These are phyloP conservation scores for Tachysurus vachellii DNA, from an alignment of 2,113 vertebrate genomes.

Conservation along the genomic window DNA sequence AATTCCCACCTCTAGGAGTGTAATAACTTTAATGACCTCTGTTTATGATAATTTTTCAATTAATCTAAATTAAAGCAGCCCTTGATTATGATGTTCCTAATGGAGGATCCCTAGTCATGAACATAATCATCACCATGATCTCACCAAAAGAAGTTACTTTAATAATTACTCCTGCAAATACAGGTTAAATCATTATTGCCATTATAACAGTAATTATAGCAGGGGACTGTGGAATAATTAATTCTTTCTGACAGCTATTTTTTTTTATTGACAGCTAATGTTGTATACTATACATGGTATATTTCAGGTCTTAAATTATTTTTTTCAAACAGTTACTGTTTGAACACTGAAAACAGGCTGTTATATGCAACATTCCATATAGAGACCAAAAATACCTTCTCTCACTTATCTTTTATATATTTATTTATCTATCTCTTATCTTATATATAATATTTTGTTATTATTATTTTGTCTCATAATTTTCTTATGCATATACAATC, in stretches of 20 bases:
- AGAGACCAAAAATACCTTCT: background rate
- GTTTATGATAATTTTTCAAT: constrained; percentile 69
- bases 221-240: background rate
- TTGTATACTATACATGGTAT: background rate
- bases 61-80: constrained; percentile 63
- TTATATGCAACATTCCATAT: background rate
- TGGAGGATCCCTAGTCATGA: constrained; percentile 36
- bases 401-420: background rate
- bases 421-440: too few species aligned
- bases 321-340: background rate
- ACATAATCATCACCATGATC: constrained; percentile 58
- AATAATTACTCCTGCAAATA: background rate
- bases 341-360: background rate
- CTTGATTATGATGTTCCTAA: constrained; percentile 44
- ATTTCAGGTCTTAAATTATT: background rate
- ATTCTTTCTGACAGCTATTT: background rate
- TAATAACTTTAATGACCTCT: constrained; percentile 61
- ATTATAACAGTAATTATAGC: background rate
- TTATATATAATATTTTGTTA: too few species aligned
- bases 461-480: too few species aligned
- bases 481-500: too few species aligned
- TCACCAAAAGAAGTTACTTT: constrained; percentile 48
- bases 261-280: background rate
- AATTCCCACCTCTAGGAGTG: constrained; percentile 51
- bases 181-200: constrained; percentile 12